Conservation (phyloP, 2,113 vertebrate genomes). For the Tichodroma muraria region DNA sequence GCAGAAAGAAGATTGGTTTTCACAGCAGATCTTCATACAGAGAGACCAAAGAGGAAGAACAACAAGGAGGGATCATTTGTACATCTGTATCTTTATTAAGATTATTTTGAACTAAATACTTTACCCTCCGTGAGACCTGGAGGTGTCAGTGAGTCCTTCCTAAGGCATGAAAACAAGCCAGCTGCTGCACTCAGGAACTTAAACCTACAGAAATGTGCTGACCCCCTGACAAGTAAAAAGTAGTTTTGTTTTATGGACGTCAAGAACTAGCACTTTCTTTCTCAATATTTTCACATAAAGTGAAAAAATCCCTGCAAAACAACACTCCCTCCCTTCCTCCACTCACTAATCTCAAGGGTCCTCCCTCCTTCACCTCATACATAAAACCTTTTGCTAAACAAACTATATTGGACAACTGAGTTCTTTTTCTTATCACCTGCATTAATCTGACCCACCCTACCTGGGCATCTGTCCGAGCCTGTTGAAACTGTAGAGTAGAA, state of each 20-base stretch:
- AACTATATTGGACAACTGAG: background rate
- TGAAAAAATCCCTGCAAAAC: background rate
- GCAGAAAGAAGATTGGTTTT: background rate
- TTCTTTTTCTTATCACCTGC: background rate
- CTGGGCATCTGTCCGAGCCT: background rate
- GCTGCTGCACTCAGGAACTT: background rate
- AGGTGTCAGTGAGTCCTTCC: background rate
- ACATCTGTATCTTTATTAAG: background rate
- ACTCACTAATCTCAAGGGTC: background rate
- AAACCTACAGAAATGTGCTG: background rate
- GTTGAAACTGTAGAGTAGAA: background rate
- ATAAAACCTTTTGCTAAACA: background rate
- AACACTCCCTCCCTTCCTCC: background rate
- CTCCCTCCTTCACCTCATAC: background rate
- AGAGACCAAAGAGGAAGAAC: background rate
- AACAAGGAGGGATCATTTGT: background rate
- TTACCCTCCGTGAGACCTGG: background rate
- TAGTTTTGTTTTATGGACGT: background rate
- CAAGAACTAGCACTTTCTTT: background rate
- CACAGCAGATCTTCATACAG: background rate
- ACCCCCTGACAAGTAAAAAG: background rate
- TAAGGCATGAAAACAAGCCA: background rate
- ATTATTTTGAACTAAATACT: background rate
- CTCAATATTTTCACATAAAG: background rate
- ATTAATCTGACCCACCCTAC: background rate